phyloP scores from a whole-genome alignment of 2,113 vertebrate genomes.

The Centropus bengalensis region DNA sequence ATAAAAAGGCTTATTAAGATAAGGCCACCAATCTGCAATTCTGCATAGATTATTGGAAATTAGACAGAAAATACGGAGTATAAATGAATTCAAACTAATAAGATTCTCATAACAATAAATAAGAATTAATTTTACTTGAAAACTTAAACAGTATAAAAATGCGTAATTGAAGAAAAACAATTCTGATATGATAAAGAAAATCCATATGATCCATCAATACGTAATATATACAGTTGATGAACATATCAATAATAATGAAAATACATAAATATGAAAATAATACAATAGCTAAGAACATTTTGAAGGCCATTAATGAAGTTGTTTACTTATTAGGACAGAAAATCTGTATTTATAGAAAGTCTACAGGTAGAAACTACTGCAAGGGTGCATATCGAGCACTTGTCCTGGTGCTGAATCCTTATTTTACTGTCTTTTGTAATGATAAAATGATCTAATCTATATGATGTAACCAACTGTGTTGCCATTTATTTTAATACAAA shows the following conservation, averaged over 20 bases:
- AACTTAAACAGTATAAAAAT: neutral
- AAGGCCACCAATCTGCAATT: neutral
- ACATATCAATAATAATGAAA: neutral
- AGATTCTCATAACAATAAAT: neutral
- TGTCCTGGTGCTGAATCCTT: neutral
- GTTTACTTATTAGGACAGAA: neutral
- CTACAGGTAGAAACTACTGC: neutral
- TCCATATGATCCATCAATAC: neutral
- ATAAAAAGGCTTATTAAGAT: neutral
- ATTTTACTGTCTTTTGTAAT: neutral
- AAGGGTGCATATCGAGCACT: fast-evolving
- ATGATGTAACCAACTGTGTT: neutral
- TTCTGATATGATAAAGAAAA: neutral
- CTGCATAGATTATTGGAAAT: neutral
- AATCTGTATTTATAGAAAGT: neutral
- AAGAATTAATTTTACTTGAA: neutral
- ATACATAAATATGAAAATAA: neutral
- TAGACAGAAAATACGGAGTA: neutral
- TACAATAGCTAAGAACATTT: neutral
- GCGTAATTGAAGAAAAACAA: neutral
- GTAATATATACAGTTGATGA: neutral
- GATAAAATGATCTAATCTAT: neutral
- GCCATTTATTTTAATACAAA: neutral
- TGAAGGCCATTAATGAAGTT: neutral
- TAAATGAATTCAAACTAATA: neutral